Evolutionary conservation across 2,888 invertebrate genomes (phyloP).

Genomic region (Drosophila acutilabella): DNA sequence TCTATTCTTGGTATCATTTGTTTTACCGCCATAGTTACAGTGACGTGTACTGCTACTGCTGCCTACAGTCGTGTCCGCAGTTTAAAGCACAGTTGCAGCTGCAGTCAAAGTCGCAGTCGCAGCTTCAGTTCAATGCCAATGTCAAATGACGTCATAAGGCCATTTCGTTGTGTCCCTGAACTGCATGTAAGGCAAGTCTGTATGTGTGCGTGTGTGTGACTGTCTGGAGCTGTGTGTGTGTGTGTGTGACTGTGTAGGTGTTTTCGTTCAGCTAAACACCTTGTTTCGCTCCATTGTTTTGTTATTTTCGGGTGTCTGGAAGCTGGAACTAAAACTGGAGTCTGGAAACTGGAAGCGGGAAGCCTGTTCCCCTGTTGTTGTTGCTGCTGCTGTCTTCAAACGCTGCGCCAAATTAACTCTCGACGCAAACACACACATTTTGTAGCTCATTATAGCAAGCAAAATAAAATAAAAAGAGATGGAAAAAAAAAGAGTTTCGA

Average conservation of each 20-base stretch:
- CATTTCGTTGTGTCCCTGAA: slow-evolving; percentile 27
- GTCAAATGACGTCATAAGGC: slow-evolving; percentile 37
- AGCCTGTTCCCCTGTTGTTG: slow-evolving; percentile 38
- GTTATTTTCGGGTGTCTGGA: slow-evolving; percentile 3
- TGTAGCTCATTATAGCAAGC: slow-evolving; percentile 58
- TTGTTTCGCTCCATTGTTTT: slow-evolving; percentile 28
- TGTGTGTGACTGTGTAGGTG: slow-evolving; percentile 56
- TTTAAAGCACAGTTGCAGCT: not conserved
- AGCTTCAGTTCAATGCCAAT: slow-evolving; percentile 33
- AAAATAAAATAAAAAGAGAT: slow-evolving; percentile 11
- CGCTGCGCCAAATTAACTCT: slow-evolving; percentile 70
- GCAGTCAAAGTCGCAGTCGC: not conserved
- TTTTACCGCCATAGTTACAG: not conserved
- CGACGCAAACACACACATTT: slow-evolving; percentile 53
- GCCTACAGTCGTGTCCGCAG: not conserved
- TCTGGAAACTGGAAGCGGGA: slow-evolving; percentile 10
- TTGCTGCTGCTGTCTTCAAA: slow-evolving; percentile 56
- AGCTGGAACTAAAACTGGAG: not conserved
- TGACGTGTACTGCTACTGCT: not conserved
- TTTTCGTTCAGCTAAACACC: slow-evolving; percentile 58
- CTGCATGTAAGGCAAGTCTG: slow-evolving; percentile 27
- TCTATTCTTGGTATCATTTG: no score
- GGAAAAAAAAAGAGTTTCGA: slow-evolving; percentile 57
- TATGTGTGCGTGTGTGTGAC: slow-evolving; percentile 12
- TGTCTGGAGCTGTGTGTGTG: slow-evolving; percentile 7